Percentiles rank a stretch among this genome's conserved stretches.
Conservation (phyloP, 2,113 vertebrate genomes). For the Cephalopholis sonnerati region DNA sequence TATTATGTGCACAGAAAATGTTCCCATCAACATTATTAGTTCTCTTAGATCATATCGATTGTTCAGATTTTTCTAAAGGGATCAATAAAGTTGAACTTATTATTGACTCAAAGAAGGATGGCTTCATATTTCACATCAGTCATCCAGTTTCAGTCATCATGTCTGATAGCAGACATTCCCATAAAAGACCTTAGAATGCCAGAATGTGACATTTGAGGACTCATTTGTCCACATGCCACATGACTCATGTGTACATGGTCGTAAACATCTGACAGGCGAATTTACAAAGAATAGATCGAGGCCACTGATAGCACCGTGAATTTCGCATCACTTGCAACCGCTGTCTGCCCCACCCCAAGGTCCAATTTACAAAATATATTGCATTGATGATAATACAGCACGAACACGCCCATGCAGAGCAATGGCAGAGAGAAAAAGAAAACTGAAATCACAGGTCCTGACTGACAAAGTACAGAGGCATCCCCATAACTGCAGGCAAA, state of each 20-base stretch:
- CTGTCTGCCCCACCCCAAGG: too few species aligned
- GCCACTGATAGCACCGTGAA: too few species aligned
- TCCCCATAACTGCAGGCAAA: too few species aligned
- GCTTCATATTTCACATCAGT: constrained; percentile 16
- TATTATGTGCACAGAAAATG: neutral
- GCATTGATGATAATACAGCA: too few species aligned
- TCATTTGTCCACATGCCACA: constrained; percentile 30
- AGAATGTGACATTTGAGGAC: constrained; percentile 52
- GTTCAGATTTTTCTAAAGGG: neutral
- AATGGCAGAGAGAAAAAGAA: too few species aligned
- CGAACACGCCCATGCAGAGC: too few species aligned
- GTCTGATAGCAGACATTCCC: neutral
- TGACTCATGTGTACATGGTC: neutral
- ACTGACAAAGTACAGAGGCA: too few species aligned
- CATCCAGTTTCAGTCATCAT: constrained; percentile 15
- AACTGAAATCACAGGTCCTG: too few species aligned
- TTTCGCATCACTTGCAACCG: too few species aligned
- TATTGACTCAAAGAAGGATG: constrained; percentile 8
- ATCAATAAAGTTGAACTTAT: constrained; percentile 17
- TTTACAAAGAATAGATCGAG: too few species aligned
- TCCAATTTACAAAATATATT: too few species aligned
- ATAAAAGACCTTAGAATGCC: constrained; percentile 30
- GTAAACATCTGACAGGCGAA: neutral
- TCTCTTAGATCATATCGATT: neutral
- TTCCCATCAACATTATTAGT: neutral